phyloP scores from a whole-genome alignment of 2,113 vertebrate genomes.

The Centropristis striata region DNA sequence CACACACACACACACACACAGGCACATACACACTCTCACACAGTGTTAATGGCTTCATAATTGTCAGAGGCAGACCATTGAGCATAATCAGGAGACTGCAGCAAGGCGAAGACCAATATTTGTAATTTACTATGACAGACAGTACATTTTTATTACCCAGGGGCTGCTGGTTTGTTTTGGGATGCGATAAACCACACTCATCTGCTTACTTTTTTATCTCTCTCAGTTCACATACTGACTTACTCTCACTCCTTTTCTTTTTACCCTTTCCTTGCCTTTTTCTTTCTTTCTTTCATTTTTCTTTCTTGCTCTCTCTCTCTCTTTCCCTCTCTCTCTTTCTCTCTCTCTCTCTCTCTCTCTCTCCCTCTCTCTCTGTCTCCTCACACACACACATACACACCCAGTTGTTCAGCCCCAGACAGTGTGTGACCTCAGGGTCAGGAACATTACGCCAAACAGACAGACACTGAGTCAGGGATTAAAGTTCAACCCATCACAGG shows the following conservation, averaged over 20 bases:
- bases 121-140: slow-evolving; percentile 79
- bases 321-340: not conserved
- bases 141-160: slow-evolving; percentile 75
- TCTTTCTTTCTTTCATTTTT: slow-evolving; percentile 1
- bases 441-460: slow-evolving; percentile 52
- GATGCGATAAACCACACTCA: slow-evolving; percentile 61
- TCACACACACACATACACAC: slow-evolving; percentile 23
- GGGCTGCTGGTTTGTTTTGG: slow-evolving; percentile 74
- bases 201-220: slow-evolving; percentile 41
- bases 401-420: slow-evolving; percentile 45
- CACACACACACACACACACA: slow-evolving; percentile 30
- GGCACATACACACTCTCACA: slow-evolving; percentile 34
- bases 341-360: not conserved
- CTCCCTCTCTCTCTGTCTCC: not conserved
- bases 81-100: slow-evolving; percentile 82
- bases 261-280: not conserved
- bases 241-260: slow-evolving; percentile 7
- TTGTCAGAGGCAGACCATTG: slow-evolving; percentile 78
- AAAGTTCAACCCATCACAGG: slow-evolving; percentile 62
- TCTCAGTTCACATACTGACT: slow-evolving; percentile 32
- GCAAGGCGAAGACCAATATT: slow-evolving; percentile 76
- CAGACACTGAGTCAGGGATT: slow-evolving; percentile 61
- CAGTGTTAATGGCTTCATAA: slow-evolving; percentile 80
- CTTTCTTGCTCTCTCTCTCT: not conserved
- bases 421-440: slow-evolving; percentile 49